These are phyloP conservation scores for Arrhamphus sclerolepis DNA, from an alignment of 2,797 vertebrate species.

Conservation along the genomic window DNA sequence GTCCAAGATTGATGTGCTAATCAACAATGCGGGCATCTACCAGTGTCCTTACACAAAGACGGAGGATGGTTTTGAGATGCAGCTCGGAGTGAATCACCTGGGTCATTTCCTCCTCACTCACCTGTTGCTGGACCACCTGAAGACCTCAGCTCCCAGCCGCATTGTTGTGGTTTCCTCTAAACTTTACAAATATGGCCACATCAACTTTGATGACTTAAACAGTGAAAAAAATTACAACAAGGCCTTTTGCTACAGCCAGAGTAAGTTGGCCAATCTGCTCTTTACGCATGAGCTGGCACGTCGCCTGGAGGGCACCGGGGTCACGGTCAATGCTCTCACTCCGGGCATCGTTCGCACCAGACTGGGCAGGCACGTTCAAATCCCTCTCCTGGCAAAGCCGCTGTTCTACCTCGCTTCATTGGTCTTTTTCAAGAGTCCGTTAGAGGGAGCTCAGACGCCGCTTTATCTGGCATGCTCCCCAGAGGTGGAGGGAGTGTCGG, in stretches of 20 bases:
- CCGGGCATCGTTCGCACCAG: slow-evolving; percentile 93
- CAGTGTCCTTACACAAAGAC: slow-evolving; percentile 93
- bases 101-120: slow-evolving; percentile 95
- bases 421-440: slow-evolving; percentile 91
- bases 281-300: slow-evolving; percentile 87
- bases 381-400: slow-evolving; percentile 88
- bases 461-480: slow-evolving; percentile 90
- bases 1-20: slow-evolving; percentile 87
- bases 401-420: slow-evolving; percentile 87
- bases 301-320: slow-evolving; percentile 85
- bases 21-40: slow-evolving; percentile 96
- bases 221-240: slow-evolving; percentile 89
- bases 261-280: slow-evolving; percentile 93
- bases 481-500: slow-evolving; percentile 87
- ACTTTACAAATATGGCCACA: slow-evolving; percentile 92
- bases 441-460: slow-evolving; percentile 91
- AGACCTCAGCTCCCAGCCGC: slow-evolving; percentile 88
- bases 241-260: slow-evolving; percentile 91
- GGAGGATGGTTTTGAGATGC: slow-evolving; percentile 95
- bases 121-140: slow-evolving; percentile 89
- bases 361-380: slow-evolving; percentile 87
- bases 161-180: slow-evolving; percentile 93
- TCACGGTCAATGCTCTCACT: slow-evolving; percentile 90
- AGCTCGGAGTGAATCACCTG: slow-evolving; percentile 93
- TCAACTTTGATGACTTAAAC: slow-evolving; percentile 94